Evolutionary conservation across 2,113 vertebrate species (phyloP), one percentile per base, ranked within the genome.

Genomic region (Petrocephalus zakoni): DNA sequence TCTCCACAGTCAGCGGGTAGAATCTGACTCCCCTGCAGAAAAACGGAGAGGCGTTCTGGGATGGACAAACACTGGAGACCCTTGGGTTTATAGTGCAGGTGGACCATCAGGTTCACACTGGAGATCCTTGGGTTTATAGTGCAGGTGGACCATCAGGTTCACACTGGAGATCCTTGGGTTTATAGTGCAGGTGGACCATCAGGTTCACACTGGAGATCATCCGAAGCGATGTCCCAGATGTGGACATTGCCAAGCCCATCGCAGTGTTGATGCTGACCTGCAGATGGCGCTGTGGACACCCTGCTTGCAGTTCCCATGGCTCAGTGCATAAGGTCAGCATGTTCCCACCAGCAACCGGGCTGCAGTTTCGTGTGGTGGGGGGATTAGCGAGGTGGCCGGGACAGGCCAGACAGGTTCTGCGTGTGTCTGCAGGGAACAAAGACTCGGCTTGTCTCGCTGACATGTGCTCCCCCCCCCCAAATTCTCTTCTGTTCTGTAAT

Each of bases 311-410:
- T 90, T 91, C 89, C 86, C 86, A 72, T 11, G 78, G 21, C 72
- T 56, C 64, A 58, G 85, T 89, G 22, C 8, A 3, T 86, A 22
- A 51, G 55, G 90, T 68, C 86, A 82, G 88, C 75, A 53, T 89
- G 49, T 88, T 90, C 72, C 46, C 86, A 83, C 72, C 72, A 42
- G 89, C 90, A 87, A 90, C 90, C 90, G 91, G 90, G 87, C 90
- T 68, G 90, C 88, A 87, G 89, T 90, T 89, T 90, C 89, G 89
- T 89, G 49, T 61, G 29, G 61, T 21, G 58, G 56, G 83, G 42
- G 49, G 34, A 85, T 87, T 58, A 78, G 52, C 25, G 58, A 78
- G 52, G 37, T 49, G 37, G 81, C 37, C 5, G 19, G 10, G 86
- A 51, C 68, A 53, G 78, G 29, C 29, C 7, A 46, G 47, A 58